phyloP scores from a whole-genome alignment of 2,888 invertebrate genomes.

The Alloplasta piceator region DNA sequence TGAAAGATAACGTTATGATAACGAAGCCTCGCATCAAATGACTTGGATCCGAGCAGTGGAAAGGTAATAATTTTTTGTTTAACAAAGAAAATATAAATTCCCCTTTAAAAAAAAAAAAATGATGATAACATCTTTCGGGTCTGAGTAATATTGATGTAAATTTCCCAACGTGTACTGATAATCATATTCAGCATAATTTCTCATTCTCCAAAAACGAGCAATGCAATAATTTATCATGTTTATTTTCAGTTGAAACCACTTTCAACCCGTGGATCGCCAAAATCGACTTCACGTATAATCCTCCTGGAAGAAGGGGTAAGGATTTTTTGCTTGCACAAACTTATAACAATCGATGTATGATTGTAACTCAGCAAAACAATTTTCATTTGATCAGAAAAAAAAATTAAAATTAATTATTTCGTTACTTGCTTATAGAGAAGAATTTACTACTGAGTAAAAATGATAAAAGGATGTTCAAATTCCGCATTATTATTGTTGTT shows the following conservation, averaged over 20 bases:
- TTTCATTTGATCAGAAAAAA: too few relatives aligned
- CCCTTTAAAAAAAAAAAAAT: constrained; percentile 50
- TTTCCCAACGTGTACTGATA: constrained; percentile 68
- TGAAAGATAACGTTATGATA: constrained; percentile 38
- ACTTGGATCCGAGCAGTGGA: neutral
- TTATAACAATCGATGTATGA: too few relatives aligned
- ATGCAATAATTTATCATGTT: neutral
- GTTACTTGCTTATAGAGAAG: too few relatives aligned
- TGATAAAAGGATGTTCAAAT: too few relatives aligned
- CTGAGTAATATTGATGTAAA: constrained; percentile 71
- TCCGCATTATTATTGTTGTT: neutral
- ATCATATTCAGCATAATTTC: neutral
- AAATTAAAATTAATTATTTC: too few relatives aligned
- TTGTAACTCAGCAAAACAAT: too few relatives aligned
- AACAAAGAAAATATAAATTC: neutral
- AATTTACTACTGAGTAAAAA: too few relatives aligned
- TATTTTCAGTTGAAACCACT: constrained; percentile 1
- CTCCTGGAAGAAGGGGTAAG: neutral
- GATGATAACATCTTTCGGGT: constrained; percentile 74
- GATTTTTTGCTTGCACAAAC: neutral
- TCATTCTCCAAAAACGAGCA: neutral
- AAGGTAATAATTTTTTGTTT: constrained; percentile 30
- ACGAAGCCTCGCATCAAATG: constrained; percentile 1
- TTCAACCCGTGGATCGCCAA: neutral
- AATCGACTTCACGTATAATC: neutral